Conservation (phyloP, 2,888 invertebrate species). For the Sinotaia quadrata region DNA sequence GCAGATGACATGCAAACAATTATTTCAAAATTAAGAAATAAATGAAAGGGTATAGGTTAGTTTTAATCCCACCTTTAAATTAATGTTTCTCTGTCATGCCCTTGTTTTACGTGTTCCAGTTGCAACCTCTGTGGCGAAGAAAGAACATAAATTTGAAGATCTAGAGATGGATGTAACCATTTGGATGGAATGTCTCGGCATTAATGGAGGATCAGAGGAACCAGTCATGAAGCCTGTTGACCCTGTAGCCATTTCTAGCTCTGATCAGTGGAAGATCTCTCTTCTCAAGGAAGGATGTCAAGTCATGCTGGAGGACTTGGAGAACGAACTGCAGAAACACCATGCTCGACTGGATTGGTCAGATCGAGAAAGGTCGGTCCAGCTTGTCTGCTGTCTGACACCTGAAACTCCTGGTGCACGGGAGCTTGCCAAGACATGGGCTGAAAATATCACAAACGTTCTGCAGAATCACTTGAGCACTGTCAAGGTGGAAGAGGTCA, state of each 20-base stretch:
- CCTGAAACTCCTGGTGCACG: no score
- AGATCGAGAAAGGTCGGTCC: no score
- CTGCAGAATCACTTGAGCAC: no score
- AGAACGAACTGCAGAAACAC: not conserved
- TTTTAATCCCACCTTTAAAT: no score
- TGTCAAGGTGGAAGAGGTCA: no score
- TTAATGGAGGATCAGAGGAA: slow-evolving; percentile 5
- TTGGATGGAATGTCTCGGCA: slow-evolving; percentile 18
- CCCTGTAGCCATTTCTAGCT: not conserved
- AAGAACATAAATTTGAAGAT: not conserved
- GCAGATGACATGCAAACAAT: no score
- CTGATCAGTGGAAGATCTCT: not conserved
- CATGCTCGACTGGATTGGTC: slow-evolving; percentile 1
- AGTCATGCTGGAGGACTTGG: not conserved
- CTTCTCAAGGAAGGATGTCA: not conserved
- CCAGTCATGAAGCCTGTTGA: not conserved
- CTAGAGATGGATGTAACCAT: not conserved
- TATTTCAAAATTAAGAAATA: no score
- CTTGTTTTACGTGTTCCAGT: slow-evolving; percentile 3
- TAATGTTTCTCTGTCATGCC: no score
- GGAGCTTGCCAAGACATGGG: no score
- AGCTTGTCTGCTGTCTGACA: no score
- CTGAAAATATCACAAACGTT: no score
- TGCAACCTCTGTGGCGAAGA: slow-evolving; percentile 3
- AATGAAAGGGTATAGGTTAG: no score